Evolutionary conservation across 35 echinoderm and acorn worm species (phyloP).

Genomic region (Ophiothrix spiculata): DNA sequence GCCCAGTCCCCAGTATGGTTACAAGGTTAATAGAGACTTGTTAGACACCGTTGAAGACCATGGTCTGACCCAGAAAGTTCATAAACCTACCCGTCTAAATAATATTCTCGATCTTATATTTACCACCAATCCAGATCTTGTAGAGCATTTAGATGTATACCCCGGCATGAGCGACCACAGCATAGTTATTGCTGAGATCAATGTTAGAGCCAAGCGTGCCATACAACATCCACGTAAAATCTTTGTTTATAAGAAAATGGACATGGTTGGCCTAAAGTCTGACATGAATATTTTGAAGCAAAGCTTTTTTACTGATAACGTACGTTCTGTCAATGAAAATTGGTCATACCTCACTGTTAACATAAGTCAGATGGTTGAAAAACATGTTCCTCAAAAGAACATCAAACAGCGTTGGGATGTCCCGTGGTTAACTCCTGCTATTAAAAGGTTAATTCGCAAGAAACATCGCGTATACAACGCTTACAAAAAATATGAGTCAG

Average conservation of each 20-base stretch:
- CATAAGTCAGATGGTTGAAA: no score
- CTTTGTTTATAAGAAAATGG: conserved; percentile 47
- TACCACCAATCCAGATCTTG: conserved; percentile 42
- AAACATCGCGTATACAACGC: no score
- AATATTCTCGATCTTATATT: conserved; percentile 51
- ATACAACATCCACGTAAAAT: conserved; percentile 59
- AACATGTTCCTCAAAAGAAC: no score
- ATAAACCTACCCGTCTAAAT: conserved; percentile 49
- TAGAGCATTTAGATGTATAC: conserved; percentile 46
- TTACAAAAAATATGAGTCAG: no score
- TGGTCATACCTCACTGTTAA: no score
- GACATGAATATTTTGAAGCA: no score
- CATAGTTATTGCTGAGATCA: conserved; percentile 31
- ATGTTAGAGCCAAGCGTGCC: conserved; percentile 49
- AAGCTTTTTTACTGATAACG: no score
- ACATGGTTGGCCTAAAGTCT: no score
- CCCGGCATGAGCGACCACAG: conserved; percentile 65
- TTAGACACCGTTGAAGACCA: conserved; percentile 48
- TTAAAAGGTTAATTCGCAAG: no score
- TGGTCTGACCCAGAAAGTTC: conserved; percentile 34
- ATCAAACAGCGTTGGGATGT: no score
- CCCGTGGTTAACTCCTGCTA: no score
- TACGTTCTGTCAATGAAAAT: no score
- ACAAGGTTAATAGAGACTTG: conserved; percentile 43
- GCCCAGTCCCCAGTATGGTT: conserved; percentile 28